These are phyloP conservation scores for Catostylus mosaicus DNA, from an alignment of 30 jellyfish, hydroid and myxozoan genomes.

Conservation along the genomic window DNA sequence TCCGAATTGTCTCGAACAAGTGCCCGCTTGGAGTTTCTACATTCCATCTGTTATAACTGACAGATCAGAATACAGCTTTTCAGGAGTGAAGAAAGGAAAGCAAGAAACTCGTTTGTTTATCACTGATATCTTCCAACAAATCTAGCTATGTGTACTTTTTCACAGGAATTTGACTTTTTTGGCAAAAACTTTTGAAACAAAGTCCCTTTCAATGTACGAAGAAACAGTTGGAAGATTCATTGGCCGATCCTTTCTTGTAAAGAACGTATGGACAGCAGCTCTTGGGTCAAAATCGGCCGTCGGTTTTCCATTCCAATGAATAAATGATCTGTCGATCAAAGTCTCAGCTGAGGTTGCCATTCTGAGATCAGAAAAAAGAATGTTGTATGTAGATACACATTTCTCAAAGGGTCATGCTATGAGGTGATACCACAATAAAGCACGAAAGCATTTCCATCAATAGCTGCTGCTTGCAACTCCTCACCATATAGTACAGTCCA, in stretches of 20 bases:
- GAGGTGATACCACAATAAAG: conserved; percentile 48
- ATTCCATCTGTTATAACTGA: conserved; percentile 9
- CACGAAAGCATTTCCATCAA: conserved; percentile 49
- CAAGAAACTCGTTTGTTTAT: background rate
- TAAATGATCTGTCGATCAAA: conserved; percentile 16
- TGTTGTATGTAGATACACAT: conserved; percentile 30
- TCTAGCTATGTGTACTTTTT: background rate
- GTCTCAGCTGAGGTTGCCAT: conserved; percentile 37
- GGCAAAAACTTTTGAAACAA: conserved; percentile 5
- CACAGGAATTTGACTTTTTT: background rate
- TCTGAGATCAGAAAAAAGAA: conserved; percentile 21
- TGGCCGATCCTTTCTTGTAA: conserved; percentile 31
- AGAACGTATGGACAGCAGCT: conserved; percentile 46
- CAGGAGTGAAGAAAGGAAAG: background rate
- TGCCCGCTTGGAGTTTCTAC: background rate
- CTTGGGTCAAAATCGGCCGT: conserved; percentile 34
- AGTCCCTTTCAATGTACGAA: conserved; percentile 11
- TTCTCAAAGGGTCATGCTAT: conserved; percentile 42
- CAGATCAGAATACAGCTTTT: background rate
- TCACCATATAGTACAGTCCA: conserved; percentile 32
- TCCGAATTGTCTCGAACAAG: conserved; percentile 25
- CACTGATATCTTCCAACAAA: background rate
- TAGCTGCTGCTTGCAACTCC: conserved; percentile 30
- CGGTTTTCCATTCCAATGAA: conserved; percentile 49
- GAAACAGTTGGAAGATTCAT: conserved; percentile 27